phyloP scores from a whole-genome alignment of 2,113 vertebrate genomes.

The Hemiprocne comata region DNA sequence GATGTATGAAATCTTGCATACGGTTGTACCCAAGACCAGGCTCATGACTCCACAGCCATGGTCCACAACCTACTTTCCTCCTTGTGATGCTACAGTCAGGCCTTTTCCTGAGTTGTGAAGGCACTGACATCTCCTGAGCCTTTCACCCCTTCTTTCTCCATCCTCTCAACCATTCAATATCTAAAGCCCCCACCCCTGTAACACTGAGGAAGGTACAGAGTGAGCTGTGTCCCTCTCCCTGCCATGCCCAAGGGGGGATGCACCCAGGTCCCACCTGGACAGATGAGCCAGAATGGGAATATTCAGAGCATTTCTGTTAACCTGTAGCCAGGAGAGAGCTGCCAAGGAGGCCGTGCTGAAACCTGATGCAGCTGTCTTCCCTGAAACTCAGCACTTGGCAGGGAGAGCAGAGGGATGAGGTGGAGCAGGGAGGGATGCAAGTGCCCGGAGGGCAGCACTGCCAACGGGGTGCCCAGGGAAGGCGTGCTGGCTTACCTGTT shows the following conservation, averaged over 20 bases:
- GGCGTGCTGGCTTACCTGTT: constrained; percentile 68
- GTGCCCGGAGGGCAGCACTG: neutral
- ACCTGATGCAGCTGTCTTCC: constrained; percentile 53
- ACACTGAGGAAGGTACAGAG: neutral
- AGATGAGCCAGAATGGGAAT: neutral
- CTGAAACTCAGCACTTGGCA: constrained; percentile 53
- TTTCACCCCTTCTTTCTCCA: neutral
- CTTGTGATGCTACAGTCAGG: fast-evolving
- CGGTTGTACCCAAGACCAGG: neutral
- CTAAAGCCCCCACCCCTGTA: neutral
- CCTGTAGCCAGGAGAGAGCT: constrained; percentile 46
- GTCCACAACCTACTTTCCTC: neutral
- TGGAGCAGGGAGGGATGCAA: neutral
- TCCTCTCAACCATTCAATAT: neutral
- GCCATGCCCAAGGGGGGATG: neutral
- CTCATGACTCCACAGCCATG: neutral
- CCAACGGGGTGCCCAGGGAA: neutral
- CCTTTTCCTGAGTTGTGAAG: neutral
- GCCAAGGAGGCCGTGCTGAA: constrained; percentile 49
- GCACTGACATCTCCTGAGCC: neutral
- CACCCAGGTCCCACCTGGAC: fast-evolving
- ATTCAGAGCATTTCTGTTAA: constrained; percentile 45
- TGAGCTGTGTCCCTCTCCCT: neutral
- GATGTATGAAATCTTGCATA: neutral
- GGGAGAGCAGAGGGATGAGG: constrained; percentile 32